Evolutionary conservation across 2,113 vertebrate species (phyloP).

Genomic region (Xiphorhynchus elegans): DNA sequence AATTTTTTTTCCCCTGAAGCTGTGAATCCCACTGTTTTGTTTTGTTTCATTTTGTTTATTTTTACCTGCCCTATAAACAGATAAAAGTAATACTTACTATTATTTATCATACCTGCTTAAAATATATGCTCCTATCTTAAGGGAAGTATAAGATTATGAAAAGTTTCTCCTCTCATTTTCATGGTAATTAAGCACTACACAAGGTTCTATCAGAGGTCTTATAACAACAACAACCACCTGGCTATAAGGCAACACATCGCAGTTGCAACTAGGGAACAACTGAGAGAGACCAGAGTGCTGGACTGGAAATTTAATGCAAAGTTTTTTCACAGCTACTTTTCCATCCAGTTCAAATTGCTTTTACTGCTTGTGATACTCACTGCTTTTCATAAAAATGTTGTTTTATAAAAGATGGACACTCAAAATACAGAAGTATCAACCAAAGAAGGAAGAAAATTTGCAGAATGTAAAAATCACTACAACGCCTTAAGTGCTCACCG

Average conservation of each 20-base stretch:
- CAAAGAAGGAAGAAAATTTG: neutral
- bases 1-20: neutral
- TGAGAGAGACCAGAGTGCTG: neutral
- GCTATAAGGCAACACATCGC: neutral
- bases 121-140: neutral
- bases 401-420: neutral
- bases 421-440: neutral
- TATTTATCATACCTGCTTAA: neutral
- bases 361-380: neutral
- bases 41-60: neutral
- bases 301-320: neutral
- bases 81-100: neutral
- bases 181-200: neutral
- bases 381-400: neutral
- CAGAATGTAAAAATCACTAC: neutral
- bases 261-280: fast-evolving
- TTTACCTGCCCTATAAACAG: neutral
- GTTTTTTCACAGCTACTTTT: neutral
- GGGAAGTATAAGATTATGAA: neutral
- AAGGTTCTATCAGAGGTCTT: neutral
- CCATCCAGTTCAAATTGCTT: neutral
- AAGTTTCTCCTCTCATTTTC: neutral
- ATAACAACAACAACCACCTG: neutral
- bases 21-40: neutral
- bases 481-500: neutral